Evolutionary conservation across 2,797 vertebrate genomes (phyloP).

Genomic region (Notolepis coatsorum): DNA sequence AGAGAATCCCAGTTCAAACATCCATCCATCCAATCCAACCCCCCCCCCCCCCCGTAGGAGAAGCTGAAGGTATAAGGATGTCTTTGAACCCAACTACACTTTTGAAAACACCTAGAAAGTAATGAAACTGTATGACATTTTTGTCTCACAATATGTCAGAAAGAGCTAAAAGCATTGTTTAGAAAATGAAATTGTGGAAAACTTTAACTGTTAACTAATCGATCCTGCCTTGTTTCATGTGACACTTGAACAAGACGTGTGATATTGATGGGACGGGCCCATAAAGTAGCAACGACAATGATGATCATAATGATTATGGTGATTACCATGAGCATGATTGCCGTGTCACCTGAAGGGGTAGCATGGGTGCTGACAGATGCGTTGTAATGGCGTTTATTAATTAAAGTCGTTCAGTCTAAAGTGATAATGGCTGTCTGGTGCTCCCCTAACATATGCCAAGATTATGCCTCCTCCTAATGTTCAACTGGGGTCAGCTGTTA

Average conservation of each 20-base stretch:
- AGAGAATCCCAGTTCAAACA: too few species aligned
- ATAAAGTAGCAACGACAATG: constrained; percentile 30
- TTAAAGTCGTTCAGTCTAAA: constrained; percentile 38
- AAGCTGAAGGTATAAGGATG: too few species aligned
- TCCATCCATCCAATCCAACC: too few species aligned
- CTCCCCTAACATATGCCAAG: constrained; percentile 21
- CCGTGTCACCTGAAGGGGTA: constrained; percentile 56
- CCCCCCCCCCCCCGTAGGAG: too few species aligned
- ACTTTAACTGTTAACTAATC: background rate
- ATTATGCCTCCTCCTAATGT: background rate
- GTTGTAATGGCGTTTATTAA: constrained; percentile 63
- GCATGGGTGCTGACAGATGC: constrained; percentile 54
- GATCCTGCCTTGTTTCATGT: background rate
- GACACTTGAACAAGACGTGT: constrained; percentile 22
- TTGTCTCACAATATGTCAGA: too few species aligned
- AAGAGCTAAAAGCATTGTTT: too few species aligned
- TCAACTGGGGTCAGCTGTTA: too few species aligned
- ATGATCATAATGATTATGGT: constrained; percentile 47
- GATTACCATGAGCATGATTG: constrained; percentile 45
- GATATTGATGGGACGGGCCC: background rate
- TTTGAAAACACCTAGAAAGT: constrained; percentile 22
- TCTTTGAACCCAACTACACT: too few species aligned
- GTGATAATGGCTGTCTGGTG: constrained; percentile 21
- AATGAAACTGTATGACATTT: too few species aligned
- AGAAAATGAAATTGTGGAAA: too few species aligned